Conservation (phyloP, 2,797 vertebrate species). For the Iguana delicatissima region DNA sequence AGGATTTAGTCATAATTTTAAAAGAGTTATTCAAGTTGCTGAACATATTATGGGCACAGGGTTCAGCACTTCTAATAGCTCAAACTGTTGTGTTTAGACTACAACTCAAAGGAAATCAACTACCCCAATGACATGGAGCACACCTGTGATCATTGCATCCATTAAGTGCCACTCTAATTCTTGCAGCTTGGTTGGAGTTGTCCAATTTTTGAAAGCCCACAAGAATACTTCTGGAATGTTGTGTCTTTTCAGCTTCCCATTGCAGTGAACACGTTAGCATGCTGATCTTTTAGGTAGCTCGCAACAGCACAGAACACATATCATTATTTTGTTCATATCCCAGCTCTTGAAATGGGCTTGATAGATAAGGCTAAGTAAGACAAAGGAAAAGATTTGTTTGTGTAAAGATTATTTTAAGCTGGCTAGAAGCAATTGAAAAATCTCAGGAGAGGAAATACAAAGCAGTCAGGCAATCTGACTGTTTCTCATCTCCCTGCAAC, state of each 20-base stretch:
- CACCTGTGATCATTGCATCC: background rate
- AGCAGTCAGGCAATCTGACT: constrained; percentile 42
- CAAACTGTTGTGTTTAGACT: too few relatives aligned
- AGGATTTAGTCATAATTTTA: background rate
- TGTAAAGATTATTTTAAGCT: constrained; percentile 76
- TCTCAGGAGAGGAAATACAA: constrained; percentile 72
- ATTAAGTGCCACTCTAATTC: too few relatives aligned
- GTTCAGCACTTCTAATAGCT: too few relatives aligned
- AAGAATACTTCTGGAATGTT: background rate
- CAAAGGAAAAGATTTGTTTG: constrained; percentile 78
- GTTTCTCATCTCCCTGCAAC: constrained; percentile 63
- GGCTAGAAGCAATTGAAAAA: constrained; percentile 67
- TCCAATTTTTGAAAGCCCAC: constrained; percentile 13
- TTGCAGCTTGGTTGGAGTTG: constrained; percentile 19
- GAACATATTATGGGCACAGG: too few relatives aligned
- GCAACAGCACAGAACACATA: constrained; percentile 61
- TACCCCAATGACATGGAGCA: background rate
- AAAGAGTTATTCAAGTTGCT: too few relatives aligned
- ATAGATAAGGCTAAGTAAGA: constrained; percentile 76
- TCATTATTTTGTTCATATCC: constrained; percentile 65
- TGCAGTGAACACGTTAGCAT: constrained; percentile 47
- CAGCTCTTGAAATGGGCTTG: constrained; percentile 69
- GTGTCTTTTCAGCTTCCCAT: background rate
- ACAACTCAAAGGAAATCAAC: too few relatives aligned
- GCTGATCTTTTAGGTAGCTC: constrained; percentile 49